Percentiles rank a stretch among this genome's conserved stretches.
These are phyloP conservation scores for Artemia franciscana DNA, from an alignment of 1,140 invertebrate species.

Conservation along the genomic window DNA sequence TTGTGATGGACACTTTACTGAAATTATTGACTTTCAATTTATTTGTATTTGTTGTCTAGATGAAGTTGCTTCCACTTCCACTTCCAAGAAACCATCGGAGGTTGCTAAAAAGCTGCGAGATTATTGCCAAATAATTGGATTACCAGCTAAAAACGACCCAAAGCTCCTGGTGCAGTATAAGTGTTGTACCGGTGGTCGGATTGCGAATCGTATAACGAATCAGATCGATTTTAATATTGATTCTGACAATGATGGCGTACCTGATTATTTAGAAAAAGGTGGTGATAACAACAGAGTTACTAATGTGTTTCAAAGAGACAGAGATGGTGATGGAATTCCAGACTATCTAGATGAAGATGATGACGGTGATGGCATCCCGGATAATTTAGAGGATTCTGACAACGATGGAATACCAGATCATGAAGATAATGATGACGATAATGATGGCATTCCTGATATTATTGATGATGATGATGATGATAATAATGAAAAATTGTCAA, in stretches of 20 bases:
- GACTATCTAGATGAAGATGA: not conserved
- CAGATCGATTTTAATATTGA: not conserved
- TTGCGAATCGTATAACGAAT: not conserved
- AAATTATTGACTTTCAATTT: no score
- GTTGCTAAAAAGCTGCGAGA: not conserved
- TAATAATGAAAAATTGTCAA: not conserved
- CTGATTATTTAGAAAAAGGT: not conserved
- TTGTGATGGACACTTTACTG: no score
- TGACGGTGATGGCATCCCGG: not conserved
- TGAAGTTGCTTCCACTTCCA: not conserved
- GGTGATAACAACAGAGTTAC: not conserved
- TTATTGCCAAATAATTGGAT: constrained; percentile 6
- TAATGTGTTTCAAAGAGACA: not conserved
- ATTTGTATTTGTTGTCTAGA: no score
- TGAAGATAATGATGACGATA: not conserved
- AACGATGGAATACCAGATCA: not conserved
- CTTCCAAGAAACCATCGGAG: not conserved
- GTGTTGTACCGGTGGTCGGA: not conserved
- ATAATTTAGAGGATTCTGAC: constrained; percentile 4
- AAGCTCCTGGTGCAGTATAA: constrained; percentile 6
- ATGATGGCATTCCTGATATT: not conserved
- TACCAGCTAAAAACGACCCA: constrained; percentile 4
- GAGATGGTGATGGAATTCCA: not conserved
- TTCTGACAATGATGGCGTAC: not conserved
- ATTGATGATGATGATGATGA: constrained; percentile 10